These are phyloP conservation scores for Nomada hirtipes DNA, from an alignment of 2,888 invertebrate genomes.

Conservation along the genomic window DNA sequence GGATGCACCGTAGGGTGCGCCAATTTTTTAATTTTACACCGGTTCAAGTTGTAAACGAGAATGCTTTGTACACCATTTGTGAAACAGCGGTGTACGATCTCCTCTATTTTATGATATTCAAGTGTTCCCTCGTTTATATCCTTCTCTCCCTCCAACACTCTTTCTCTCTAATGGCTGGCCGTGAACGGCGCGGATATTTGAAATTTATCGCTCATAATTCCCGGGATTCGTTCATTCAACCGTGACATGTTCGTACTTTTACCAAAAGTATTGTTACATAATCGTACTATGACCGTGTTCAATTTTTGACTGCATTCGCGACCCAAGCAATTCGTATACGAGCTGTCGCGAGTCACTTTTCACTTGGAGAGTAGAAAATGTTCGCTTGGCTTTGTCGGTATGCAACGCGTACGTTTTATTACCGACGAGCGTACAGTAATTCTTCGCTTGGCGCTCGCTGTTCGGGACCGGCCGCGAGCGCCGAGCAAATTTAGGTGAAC, in stretches of 20 bases:
- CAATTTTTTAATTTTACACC: conserved; percentile 19
- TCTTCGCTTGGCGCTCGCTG: no score
- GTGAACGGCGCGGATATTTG: no score
- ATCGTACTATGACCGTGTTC: conserved; percentile 17
- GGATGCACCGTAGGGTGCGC: conserved; percentile 8
- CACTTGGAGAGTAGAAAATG: no score
- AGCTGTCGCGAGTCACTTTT: no score
- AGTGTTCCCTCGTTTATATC: not conserved
- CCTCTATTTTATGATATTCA: not conserved
- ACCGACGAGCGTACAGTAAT: not conserved
- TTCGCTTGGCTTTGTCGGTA: no score
- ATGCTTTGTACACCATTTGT: not conserved
- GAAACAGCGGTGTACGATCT: not conserved
- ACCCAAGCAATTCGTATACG: not conserved
- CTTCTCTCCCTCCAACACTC: no score
- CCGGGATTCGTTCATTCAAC: not conserved
- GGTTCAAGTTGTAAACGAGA: not conserved
- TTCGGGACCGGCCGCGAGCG: no score
- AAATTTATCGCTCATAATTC: no score
- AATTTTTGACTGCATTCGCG: conserved; percentile 11
- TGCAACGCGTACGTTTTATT: not conserved
- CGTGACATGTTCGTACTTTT: not conserved
- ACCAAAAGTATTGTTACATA: not conserved
- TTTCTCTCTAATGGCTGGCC: no score
- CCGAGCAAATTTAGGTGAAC: no score